phyloP scores from a whole-genome alignment of 1,140 invertebrate genomes.

The Saccostrea cuccullata region DNA sequence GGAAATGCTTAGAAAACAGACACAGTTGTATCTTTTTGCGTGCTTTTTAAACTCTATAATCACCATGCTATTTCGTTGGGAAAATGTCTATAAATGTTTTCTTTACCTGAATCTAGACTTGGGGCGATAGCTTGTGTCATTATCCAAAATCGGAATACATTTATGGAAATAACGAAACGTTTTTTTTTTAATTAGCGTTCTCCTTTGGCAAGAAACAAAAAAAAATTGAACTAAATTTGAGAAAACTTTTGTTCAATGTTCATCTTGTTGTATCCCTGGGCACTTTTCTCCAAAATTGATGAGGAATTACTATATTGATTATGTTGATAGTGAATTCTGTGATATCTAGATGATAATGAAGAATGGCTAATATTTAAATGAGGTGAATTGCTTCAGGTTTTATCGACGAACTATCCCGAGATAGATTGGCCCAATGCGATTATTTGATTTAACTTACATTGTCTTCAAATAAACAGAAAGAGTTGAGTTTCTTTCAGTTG shows the following conservation, averaged over 20 bases:
- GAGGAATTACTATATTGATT: conserved; percentile 3
- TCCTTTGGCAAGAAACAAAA: background rate
- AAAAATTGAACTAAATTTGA: background rate
- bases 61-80: too few species aligned
- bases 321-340: background rate
- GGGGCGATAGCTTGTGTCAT: background rate
- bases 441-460: background rate
- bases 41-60: too few species aligned
- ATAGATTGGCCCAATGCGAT: background rate
- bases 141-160: background rate
- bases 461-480: background rate
- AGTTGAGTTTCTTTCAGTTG: background rate
- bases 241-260: background rate
- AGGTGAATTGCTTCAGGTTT: background rate
- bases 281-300: background rate
- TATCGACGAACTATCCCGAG: background rate
- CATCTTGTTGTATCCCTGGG: background rate
- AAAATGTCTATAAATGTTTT: too few species aligned
- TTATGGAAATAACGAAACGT: background rate
- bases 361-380: conserved; percentile 1
- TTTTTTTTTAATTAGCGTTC: background rate
- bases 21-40: too few species aligned
- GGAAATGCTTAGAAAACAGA: background rate
- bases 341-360: background rate
- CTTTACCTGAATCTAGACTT: too few species aligned